A percentile compares a stretch with the other conserved stretches of the same genome.
Evolutionary conservation across 2,888 invertebrate species (phyloP).

Genomic region (Pyrrhia umbra): DNA sequence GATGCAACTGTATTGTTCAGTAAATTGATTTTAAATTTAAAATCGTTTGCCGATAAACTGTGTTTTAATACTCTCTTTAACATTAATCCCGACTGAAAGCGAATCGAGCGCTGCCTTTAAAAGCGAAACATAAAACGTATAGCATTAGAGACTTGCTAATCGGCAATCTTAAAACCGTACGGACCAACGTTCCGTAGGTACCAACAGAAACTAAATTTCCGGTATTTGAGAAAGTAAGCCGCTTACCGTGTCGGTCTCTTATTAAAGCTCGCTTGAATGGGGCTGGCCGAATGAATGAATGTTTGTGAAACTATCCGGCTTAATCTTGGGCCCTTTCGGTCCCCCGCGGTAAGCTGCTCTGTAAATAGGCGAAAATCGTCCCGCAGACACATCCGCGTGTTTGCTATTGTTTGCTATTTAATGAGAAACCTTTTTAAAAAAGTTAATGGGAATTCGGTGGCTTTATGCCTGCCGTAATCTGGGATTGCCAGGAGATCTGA

Average conservation of each 20-base stretch:
- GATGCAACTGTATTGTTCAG: not conserved
- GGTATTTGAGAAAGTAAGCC: slow-evolving; percentile 77
- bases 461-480: slow-evolving; percentile 48
- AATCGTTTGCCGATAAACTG: slow-evolving; percentile 40
- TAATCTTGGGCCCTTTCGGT: slow-evolving; percentile 67
- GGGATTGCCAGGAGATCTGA: slow-evolving; percentile 39
- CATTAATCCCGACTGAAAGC: slow-evolving; percentile 41
- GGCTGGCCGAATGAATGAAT: slow-evolving; percentile 72
- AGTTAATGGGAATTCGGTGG: slow-evolving; percentile 64
- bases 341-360: slow-evolving; percentile 64
- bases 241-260: slow-evolving; percentile 75
- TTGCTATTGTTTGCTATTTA: slow-evolving; percentile 62
- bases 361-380: slow-evolving; percentile 70
- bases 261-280: slow-evolving; percentile 76
- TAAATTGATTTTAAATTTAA: slow-evolving; percentile 30
- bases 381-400: slow-evolving; percentile 52
- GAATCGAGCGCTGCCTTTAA: slow-evolving; percentile 28
- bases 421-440: slow-evolving; percentile 67
- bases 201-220: slow-evolving; percentile 73
- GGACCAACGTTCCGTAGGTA: slow-evolving; percentile 53
- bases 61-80: slow-evolving; percentile 47
- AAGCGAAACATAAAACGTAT: slow-evolving; percentile 47
- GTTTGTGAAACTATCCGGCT: slow-evolving; percentile 70
- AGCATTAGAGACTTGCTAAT: slow-evolving; percentile 58
- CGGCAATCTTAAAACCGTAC: slow-evolving; percentile 68